phyloP scores from a whole-genome alignment of 2,888 invertebrate species.

The Sceliomorpha sp. region DNA sequence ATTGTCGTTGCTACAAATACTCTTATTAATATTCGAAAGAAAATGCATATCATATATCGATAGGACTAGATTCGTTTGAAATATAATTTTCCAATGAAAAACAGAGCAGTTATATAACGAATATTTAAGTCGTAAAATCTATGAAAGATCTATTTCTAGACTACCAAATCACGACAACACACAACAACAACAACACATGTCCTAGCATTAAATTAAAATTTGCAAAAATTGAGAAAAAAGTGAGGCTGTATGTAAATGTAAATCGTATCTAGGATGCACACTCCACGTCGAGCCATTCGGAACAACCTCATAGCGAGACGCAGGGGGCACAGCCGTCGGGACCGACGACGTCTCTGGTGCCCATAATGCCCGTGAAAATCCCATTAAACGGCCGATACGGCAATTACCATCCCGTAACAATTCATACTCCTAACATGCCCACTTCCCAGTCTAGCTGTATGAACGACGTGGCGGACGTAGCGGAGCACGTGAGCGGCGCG shows the following conservation, averaged over 20 bases:
- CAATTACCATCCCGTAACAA: slow-evolving; percentile 69
- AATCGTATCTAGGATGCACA: slow-evolving; percentile 71
- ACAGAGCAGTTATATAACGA: no score
- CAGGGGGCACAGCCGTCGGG: slow-evolving; percentile 62
- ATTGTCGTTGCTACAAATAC: no score
- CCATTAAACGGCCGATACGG: slow-evolving; percentile 70
- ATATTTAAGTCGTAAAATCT: no score
- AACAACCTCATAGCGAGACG: slow-evolving; percentile 69
- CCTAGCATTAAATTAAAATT: no score
- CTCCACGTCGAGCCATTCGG: slow-evolving; percentile 76
- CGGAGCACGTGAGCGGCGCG: slow-evolving; percentile 63
- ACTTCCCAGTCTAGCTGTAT: slow-evolving; percentile 61
- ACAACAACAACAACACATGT: not conserved
- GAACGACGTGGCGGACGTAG: slow-evolving; percentile 67
- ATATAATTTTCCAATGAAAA: no score
- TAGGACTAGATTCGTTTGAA: no score
- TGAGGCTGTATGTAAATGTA: slow-evolving; percentile 14
- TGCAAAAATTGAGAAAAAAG: not conserved
- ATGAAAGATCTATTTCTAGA: no score
- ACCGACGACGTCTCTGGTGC: slow-evolving; percentile 66
- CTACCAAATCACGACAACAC: not conserved
- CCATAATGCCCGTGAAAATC: slow-evolving; percentile 74
- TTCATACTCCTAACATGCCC: slow-evolving; percentile 65
- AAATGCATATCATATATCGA: no score
- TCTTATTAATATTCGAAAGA: no score